Evolutionary conservation across 2,888 invertebrate genomes (phyloP).

Genomic region (Catocala nupta): DNA sequence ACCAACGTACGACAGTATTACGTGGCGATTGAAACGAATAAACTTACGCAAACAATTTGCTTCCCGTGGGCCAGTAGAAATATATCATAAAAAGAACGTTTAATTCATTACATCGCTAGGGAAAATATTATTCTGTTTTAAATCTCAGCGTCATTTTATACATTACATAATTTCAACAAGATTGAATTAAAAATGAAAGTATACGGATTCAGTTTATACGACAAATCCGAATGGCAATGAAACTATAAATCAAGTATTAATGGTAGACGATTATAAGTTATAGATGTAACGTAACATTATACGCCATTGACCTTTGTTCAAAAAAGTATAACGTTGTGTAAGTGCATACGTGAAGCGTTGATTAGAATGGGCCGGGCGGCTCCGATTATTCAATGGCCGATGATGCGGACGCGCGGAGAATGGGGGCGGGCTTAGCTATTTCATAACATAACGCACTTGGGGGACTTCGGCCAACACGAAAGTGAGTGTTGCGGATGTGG

Average conservation of each 20-base stretch:
- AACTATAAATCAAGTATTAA: constrained; percentile 40
- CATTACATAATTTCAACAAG: constrained; percentile 5
- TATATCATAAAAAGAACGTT: too few species aligned
- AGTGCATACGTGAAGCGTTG: constrained; percentile 61
- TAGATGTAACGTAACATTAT: constrained; percentile 38
- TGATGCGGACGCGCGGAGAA: constrained; percentile 64
- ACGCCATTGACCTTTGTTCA: constrained; percentile 70
- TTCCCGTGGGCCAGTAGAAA: too few species aligned
- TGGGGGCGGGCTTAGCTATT: constrained; percentile 72
- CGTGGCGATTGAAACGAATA: too few species aligned
- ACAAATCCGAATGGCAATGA: constrained; percentile 24
- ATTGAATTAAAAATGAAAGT: constrained; percentile 43
- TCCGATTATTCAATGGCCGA: constrained; percentile 62
- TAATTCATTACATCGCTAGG: too few species aligned
- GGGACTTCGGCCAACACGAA: constrained; percentile 50
- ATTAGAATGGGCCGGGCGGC: constrained; percentile 65
- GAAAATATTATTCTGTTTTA: too few species aligned
- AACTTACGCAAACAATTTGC: too few species aligned
- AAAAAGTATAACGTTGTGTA: constrained; percentile 63
- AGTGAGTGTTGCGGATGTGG: constrained; percentile 66
- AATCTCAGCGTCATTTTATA: constrained; percentile 4
- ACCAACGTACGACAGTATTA: too few species aligned
- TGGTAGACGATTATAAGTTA: constrained; percentile 32
- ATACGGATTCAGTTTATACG: constrained; percentile 32
- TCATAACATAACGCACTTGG: constrained; percentile 64